Percentiles rank a stretch among this genome's conserved stretches.
Conservation (phyloP, 2,888 invertebrate species). For the Nephrotoma appendiculata region DNA sequence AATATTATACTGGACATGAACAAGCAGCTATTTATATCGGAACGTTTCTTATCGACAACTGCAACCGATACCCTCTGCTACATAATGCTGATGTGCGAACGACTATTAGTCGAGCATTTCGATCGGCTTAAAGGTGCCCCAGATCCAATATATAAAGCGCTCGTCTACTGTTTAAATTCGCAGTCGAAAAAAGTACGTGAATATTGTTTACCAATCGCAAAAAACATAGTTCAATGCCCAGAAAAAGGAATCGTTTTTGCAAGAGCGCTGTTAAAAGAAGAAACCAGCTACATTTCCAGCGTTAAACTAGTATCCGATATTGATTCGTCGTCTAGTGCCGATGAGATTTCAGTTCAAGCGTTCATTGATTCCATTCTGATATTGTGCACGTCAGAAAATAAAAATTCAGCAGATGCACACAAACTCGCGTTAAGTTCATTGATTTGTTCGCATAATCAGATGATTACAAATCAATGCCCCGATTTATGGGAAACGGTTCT, state of each 20-base stretch:
- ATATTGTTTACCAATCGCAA: slow-evolving; percentile 44
- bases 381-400: slow-evolving; percentile 21
- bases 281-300: slow-evolving; percentile 49
- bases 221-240: slow-evolving; percentile 41
- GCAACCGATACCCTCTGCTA: slow-evolving; percentile 55
- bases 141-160: slow-evolving; percentile 52
- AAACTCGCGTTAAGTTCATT: slow-evolving; percentile 50
- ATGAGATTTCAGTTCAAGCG: slow-evolving; percentile 19
- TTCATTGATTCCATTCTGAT: slow-evolving; percentile 24
- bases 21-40: slow-evolving; percentile 67
- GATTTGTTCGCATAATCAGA: slow-evolving; percentile 61
- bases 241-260: slow-evolving; percentile 46
- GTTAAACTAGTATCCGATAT: slow-evolving; percentile 35
- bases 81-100: slow-evolving; percentile 59
- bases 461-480: slow-evolving; percentile 39
- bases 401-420: slow-evolving; percentile 36
- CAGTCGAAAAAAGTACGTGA: slow-evolving; percentile 45
- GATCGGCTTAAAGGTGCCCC: slow-evolving; percentile 49
- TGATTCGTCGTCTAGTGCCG: slow-evolving; percentile 18
- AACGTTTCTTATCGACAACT: slow-evolving; percentile 59
- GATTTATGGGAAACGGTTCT: slow-evolving; percentile 58
- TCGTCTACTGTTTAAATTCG: slow-evolving; percentile 53
- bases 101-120: slow-evolving; percentile 52
- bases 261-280: slow-evolving; percentile 46
- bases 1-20: slow-evolving; percentile 55